These are phyloP conservation scores for Protaetia brevitarsis DNA, from an alignment of 1,140 invertebrate genomes.

Conservation along the genomic window DNA sequence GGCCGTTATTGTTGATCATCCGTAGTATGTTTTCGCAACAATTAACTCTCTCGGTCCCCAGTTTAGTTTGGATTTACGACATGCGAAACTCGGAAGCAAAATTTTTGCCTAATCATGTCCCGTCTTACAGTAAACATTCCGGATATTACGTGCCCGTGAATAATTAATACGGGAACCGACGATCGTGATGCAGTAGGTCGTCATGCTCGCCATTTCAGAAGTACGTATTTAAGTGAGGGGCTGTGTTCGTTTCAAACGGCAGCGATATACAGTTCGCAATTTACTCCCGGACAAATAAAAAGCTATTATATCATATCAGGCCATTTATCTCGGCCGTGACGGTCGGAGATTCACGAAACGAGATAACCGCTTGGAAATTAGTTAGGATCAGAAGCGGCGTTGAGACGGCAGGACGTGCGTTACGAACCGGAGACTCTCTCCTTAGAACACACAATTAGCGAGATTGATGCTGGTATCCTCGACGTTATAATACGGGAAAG, in stretches of 20 bases:
- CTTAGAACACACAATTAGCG: not conserved
- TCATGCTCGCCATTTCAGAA: too few relatives aligned
- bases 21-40: not conserved
- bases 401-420: not conserved
- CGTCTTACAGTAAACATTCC: not conserved
- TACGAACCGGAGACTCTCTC: not conserved
- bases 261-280: not conserved
- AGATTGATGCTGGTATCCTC: not conserved
- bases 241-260: not conserved
- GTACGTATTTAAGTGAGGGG: not conserved
- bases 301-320: not conserved
- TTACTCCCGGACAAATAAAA: not conserved
- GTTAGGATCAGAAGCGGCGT: not conserved
- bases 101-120: not conserved
- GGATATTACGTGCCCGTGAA: not conserved
- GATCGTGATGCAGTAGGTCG: not conserved
- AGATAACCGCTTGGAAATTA: not conserved
- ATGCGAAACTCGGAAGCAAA: not conserved
- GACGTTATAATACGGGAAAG: not conserved
- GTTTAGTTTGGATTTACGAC: not conserved
- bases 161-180: not conserved
- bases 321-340: not conserved
- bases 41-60: not conserved
- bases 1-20: not conserved
- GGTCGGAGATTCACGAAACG: not conserved